Conservation (phyloP, 2,888 invertebrate genomes). For the Mellilla xanthometata region DNA sequence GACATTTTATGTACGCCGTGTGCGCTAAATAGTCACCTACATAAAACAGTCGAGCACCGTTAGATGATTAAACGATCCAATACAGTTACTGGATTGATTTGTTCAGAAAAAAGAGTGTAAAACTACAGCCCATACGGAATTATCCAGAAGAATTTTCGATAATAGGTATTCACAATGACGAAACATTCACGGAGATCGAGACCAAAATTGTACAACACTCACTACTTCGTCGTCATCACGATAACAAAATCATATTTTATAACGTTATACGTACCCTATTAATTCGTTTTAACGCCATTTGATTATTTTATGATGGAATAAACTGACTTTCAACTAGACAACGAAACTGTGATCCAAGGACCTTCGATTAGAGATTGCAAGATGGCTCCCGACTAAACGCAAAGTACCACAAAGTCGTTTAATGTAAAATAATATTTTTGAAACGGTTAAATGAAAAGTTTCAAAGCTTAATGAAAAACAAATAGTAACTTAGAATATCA, state of each 20-base stretch:
- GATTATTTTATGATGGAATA: slow-evolving; percentile 87
- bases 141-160: slow-evolving; percentile 83
- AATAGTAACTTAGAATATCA: slow-evolving; percentile 76
- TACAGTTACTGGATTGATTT: slow-evolving; percentile 11
- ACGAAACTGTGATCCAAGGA: slow-evolving; percentile 92
- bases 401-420: slow-evolving; percentile 88
- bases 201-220: slow-evolving; percentile 67
- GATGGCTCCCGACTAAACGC: slow-evolving; percentile 92
- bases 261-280: slow-evolving; percentile 91
- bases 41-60: slow-evolving; percentile 65
- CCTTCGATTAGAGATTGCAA: slow-evolving; percentile 94
- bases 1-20: slow-evolving; percentile 83
- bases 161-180: slow-evolving; percentile 85
- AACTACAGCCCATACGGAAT: slow-evolving; percentile 65
- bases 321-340: slow-evolving; percentile 91
- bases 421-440: slow-evolving; percentile 59
- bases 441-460: slow-evolving; percentile 56
- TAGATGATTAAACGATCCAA: slow-evolving; percentile 30
- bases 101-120: slow-evolving; percentile 22
- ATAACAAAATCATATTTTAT: slow-evolving; percentile 51
- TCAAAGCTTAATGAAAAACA: slow-evolving; percentile 67
- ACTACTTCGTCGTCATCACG: slow-evolving; percentile 44
- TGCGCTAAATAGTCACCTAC: slow-evolving; percentile 77
- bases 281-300: slow-evolving; percentile 98
- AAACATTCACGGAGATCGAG: slow-evolving; percentile 82